Base-by-base conservation (phyloP, 2,797 vertebrate species). In the Acrossocheilus fasciatus region DNA sequence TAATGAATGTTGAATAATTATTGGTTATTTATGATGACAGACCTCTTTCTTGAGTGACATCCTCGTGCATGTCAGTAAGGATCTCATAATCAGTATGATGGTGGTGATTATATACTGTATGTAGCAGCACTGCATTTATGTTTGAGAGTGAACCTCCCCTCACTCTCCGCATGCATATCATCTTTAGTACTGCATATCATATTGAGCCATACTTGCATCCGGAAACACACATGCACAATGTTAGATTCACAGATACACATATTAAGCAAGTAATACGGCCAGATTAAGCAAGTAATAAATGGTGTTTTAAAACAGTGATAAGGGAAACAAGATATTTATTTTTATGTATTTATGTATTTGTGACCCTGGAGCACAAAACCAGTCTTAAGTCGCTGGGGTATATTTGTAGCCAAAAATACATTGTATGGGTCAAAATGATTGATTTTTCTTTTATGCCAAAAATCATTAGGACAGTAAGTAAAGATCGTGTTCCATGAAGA, bases 11-110 rank as follows among this genome's bases (percentile, higher is more conserved):
- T 45, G 72, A 79, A 88, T 52, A 17, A 52, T 52, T 66, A 89
- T 81, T 64, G 18, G 7, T 39, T 70, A 57, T 64, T 59, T 90
- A 78, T 87, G 41, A 43, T 43, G 12, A 81, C 69, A 79, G 36
- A 79, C 81, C 59, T 76, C 79, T 85, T 87, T 75, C 82, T 81
- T 81, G 39, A 86, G 81, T 83, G 73, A 89, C 81, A 77, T 50
- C 76, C 68, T 81, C 80, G 45, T 75, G 54, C 18, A 47, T 77
- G 43, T 36, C 62, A 72, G 17, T 26, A 52, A 85, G 26, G 45
- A 41, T 82, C 30, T 86, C 52, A 72, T 34, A 72, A 69, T 78
- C 23, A 47, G 62, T 74, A 57, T 69, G 83, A 87, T 74, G 68
- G 54, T 43, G 30, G 45, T 43, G 75, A 70, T 57, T 39, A 76